A percentile compares a stretch with the other conserved stretches of the same genome.
Evolutionary conservation across 2,888 invertebrate genomes (phyloP).

Genomic region (Margaritifera margaritifera): DNA sequence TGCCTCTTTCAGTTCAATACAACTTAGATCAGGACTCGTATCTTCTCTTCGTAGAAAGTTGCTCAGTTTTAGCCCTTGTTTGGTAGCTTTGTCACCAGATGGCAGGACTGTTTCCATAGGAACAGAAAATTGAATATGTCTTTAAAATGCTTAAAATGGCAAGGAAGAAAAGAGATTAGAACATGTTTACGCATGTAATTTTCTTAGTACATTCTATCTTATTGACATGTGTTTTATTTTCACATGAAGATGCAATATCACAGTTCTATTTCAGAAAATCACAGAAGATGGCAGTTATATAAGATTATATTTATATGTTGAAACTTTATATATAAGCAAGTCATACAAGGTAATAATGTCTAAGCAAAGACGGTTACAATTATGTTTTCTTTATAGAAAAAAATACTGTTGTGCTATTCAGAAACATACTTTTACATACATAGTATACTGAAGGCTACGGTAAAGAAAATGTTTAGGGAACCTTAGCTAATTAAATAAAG

Average conservation of each 20-base stretch:
- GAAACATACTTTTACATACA: too few relatives aligned
- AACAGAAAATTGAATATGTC: slow-evolving; percentile 78
- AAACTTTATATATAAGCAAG: too few relatives aligned
- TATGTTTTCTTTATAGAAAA: too few relatives aligned
- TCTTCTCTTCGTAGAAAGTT: slow-evolving; percentile 79
- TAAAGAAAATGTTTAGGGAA: too few relatives aligned
- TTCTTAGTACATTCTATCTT: not conserved
- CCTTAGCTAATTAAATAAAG: too few relatives aligned
- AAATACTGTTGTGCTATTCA: too few relatives aligned
- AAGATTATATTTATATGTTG: too few relatives aligned
- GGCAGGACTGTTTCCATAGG: slow-evolving; percentile 85
- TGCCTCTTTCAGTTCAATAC: slow-evolving; percentile 82
- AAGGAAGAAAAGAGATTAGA: slow-evolving; percentile 80
- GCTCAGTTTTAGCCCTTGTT: slow-evolving; percentile 71
- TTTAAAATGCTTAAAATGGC: slow-evolving; percentile 82
- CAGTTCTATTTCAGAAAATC: too few relatives aligned
- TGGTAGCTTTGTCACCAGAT: slow-evolving; percentile 85
- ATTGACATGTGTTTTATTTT: not conserved
- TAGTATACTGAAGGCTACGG: too few relatives aligned
- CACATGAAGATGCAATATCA: not conserved
- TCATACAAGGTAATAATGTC: too few relatives aligned
- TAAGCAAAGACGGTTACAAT: too few relatives aligned
- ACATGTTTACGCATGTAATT: slow-evolving; percentile 76
- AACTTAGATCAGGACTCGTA: slow-evolving; percentile 85
- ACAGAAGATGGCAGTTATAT: too few relatives aligned